Evolutionary conservation across 2,888 invertebrate genomes (phyloP).

Genomic region (Aporophyla lueneburgensis): DNA sequence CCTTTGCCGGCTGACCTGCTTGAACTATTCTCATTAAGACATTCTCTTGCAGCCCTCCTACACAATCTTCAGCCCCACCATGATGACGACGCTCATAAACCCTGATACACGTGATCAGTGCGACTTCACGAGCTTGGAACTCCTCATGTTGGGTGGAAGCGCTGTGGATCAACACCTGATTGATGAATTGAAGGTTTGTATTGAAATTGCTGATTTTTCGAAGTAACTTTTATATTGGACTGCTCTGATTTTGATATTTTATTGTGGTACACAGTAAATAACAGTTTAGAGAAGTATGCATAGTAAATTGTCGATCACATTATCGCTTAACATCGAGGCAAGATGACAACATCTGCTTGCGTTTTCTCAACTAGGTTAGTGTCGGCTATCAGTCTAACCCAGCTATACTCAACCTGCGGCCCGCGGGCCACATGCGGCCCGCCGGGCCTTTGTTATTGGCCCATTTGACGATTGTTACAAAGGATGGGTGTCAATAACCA

Average conservation of each 20-base stretch:
- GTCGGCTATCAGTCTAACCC: no score
- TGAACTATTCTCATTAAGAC: background rate
- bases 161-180: conserved; percentile 73
- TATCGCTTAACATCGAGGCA: background rate
- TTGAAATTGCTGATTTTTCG: no score
- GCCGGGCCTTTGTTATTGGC: no score
- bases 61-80: conserved; percentile 75
- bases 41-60: conserved; percentile 69
- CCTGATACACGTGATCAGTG: conserved; percentile 73
- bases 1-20: no score
- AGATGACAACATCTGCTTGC: background rate
- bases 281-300: background rate
- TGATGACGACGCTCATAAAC: conserved; percentile 75
- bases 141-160: conserved; percentile 77
- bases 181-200: conserved; percentile 73
- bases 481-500: no score
- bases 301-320: background rate
- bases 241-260: background rate
- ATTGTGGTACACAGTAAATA: background rate
- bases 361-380: no score
- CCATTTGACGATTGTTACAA: no score
- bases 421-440: no score
- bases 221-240: background rate
- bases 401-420: no score
- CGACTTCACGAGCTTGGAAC: conserved; percentile 78